Conservation (phyloP, 2,888 invertebrate genomes). For the Drosophila pegasa region DNA sequence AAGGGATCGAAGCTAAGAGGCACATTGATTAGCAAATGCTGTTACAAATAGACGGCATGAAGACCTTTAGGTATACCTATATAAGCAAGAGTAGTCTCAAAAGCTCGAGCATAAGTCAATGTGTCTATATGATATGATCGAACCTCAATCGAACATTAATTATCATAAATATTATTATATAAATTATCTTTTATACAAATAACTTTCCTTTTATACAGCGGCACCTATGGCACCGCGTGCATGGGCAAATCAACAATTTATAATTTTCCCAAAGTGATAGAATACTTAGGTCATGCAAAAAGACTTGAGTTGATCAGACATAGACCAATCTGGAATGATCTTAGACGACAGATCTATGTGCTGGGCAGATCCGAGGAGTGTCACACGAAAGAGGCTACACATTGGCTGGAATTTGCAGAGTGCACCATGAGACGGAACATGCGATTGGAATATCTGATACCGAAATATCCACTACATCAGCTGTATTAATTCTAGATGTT, state of each 20-base stretch:
- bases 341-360: neutral
- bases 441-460: constrained; percentile 29
- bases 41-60: too few species aligned
- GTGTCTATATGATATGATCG: too few species aligned
- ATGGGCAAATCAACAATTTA: constrained; percentile 3
- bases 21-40: too few species aligned
- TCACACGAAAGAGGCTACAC: neutral
- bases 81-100: too few species aligned
- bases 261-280: neutral
- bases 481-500: neutral
- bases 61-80: too few species aligned
- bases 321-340: neutral
- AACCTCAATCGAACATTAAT: too few species aligned
- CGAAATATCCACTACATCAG: constrained; percentile 17
- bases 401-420: neutral
- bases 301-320: neutral
- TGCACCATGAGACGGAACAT: constrained; percentile 26
- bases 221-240: neutral
- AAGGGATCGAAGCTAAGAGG: too few species aligned
- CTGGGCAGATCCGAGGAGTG: constrained; percentile 25
- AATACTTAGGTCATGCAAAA: neutral
- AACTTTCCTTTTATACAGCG: neutral
- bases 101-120: too few species aligned
- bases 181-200: neutral
- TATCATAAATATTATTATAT: too few species aligned